Evolutionary conservation across 2,888 invertebrate species (phyloP).

Genomic region (Clanis bilineata): DNA sequence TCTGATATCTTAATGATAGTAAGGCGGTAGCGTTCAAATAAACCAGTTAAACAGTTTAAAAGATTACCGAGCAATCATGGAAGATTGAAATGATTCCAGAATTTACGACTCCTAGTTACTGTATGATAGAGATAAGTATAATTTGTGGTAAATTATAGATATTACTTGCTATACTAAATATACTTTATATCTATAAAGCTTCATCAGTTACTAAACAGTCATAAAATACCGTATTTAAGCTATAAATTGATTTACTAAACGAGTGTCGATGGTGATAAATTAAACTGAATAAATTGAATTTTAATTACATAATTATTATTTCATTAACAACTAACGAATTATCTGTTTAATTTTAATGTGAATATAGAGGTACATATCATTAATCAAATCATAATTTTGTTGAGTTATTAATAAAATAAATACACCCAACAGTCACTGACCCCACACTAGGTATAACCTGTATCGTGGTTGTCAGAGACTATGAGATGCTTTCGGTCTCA

Average conservation of each 20-base stretch:
- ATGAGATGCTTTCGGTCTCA: too few relatives aligned
- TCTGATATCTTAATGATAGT: constrained; percentile 43
- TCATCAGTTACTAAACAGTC: neutral
- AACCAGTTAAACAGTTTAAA: neutral
- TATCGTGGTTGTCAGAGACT: too few relatives aligned
- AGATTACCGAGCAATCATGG: neutral
- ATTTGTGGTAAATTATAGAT: constrained; percentile 1
- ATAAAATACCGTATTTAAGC: neutral
- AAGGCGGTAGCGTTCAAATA: constrained; percentile 31
- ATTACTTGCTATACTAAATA: neutral
- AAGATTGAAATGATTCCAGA: neutral
- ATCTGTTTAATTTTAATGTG: neutral
- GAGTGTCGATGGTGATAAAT: neutral
- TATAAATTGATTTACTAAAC: neutral
- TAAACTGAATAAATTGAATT: neutral
- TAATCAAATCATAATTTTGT: neutral
- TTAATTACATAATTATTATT: neutral
- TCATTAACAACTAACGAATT: neutral
- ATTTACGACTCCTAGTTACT: neutral
- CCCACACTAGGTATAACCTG: too few relatives aligned
- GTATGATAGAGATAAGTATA: neutral
- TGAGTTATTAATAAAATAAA: neutral
- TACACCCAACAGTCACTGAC: neutral
- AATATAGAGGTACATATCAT: too few relatives aligned
- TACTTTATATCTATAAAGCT: neutral